Evolutionary conservation across 2,888 invertebrate species (phyloP).

Genomic region (Shargacucullia verbasci): DNA sequence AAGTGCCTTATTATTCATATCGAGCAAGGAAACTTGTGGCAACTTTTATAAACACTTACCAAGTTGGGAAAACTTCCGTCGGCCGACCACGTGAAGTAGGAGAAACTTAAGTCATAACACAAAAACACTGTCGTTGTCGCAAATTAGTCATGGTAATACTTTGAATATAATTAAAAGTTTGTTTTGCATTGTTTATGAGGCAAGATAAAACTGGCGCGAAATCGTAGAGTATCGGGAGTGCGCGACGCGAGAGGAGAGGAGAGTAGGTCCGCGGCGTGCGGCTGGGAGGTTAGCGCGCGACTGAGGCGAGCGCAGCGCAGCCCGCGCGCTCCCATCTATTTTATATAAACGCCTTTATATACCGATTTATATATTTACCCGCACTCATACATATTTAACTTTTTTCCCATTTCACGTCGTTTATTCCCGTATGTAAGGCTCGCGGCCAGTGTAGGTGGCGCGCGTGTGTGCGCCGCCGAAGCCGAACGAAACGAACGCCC

Average conservation of each 20-base stretch:
- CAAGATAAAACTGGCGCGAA: constrained; percentile 60
- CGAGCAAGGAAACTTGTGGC: constrained; percentile 32
- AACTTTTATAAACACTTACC: constrained; percentile 62
- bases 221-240: constrained; percentile 43
- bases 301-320: constrained; percentile 74
- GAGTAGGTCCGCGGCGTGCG: constrained; percentile 44
- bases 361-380: constrained; percentile 89
- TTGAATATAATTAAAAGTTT: constrained; percentile 43
- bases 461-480: constrained; percentile 73
- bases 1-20: constrained; percentile 42
- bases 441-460: constrained; percentile 66
- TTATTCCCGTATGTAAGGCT: constrained; percentile 84
- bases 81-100: constrained; percentile 41
- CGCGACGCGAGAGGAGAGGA: constrained; percentile 29
- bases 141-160: constrained; percentile 50
- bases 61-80: constrained; percentile 52
- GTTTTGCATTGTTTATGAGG: constrained; percentile 42
- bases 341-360: constrained; percentile 86
- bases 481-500: constrained; percentile 78
- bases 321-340: constrained; percentile 79
- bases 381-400: constrained; percentile 89
- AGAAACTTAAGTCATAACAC: constrained; percentile 56
- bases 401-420: constrained; percentile 89
- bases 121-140: constrained; percentile 48
- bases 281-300: constrained; percentile 76